Base-by-base conservation (phyloP, 2,888 invertebrate genomes). In the Xylophagus ater region DNA sequence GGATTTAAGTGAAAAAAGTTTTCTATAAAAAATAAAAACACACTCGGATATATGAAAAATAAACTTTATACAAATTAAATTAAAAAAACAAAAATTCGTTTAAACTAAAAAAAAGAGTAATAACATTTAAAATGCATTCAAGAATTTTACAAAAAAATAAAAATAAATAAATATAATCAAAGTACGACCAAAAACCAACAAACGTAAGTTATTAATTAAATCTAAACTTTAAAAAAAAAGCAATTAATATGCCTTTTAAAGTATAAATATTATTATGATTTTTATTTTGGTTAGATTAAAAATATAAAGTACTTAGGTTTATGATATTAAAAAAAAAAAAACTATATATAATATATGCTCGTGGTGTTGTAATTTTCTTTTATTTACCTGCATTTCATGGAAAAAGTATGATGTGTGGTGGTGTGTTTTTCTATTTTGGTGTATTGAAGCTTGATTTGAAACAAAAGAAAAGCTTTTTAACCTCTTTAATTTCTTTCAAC, bases 1-100 rank as follows among this genome's bases (percentile, higher is more conserved):
- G 32, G 46, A 48, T 41, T 26, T 35, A 34, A 42, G 33, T 30
- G 41, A 38, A 34, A 47, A 47, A 34, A 43, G 34, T 31, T 42
- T 39, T 41, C 40, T 47, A 15, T 42, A 44, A 36, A 21, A 21
- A 21, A 9, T 21, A 21, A n/a, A n/a, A n/a, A n/a, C n/a, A n/a
- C n/a, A n/a, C n/a, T n/a, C n/a, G n/a, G n/a, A n/a, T n/a, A n/a
- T n/a, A n/a, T n/a, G n/a, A n/a, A n/a, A n/a, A n/a, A n/a, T n/a
- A n/a, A n/a, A n/a, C n/a, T n/a, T n/a, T n/a, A n/a, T n/a, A n/a
- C n/a, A n/a, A n/a, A n/a, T n/a, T n/a, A n/a, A n/a, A n/a, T n/a
- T n/a, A n/a, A n/a, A n/a, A n/a, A n/a, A n/a, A n/a, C n/a, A n/a
- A n/a, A n/a, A n/a, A n/a, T n/a, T n/a, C n/a, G n/a, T n/a, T n/a